Evolutionary conservation across 2,113 vertebrate species (phyloP).

Genomic region (Neotoma lepida): DNA sequence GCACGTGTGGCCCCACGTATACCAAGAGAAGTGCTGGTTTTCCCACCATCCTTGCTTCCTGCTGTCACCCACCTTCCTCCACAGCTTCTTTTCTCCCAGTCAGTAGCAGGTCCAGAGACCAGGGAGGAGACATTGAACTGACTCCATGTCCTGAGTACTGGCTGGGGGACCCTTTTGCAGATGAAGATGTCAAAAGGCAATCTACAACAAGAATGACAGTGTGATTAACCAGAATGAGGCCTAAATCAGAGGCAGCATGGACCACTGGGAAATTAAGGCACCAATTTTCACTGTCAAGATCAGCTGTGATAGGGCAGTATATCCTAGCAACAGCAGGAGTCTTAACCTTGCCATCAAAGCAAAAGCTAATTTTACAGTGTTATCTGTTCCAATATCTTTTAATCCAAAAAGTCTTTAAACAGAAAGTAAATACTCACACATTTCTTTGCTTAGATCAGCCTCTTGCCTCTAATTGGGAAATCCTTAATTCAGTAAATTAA

Average conservation of each 20-base stretch:
- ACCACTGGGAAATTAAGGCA: constrained; percentile 90
- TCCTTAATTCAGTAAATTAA: constrained; percentile 83
- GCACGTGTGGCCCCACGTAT: not conserved
- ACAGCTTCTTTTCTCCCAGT: not conserved
- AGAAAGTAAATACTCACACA: constrained; percentile 82
- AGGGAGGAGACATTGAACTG: constrained; percentile 72
- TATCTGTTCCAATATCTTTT: constrained; percentile 86
- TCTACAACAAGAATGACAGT: constrained; percentile 87
- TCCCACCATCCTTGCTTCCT: not conserved
- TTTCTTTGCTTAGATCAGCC: constrained; percentile 75
- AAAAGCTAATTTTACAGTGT: constrained; percentile 85
- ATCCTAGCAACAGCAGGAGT: constrained; percentile 87
- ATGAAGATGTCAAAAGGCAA: constrained; percentile 91
- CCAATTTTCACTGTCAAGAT: constrained; percentile 87
- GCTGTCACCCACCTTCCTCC: not conserved
- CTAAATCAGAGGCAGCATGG: constrained; percentile 85
- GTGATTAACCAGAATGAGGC: constrained; percentile 89
- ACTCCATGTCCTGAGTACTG: constrained; percentile 70
- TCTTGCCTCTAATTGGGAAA: constrained; percentile 83
- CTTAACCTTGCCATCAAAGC: constrained; percentile 81
- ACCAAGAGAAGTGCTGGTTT: constrained; percentile 24
- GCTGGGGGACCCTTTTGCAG: constrained; percentile 80
- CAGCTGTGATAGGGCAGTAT: constrained; percentile 85
- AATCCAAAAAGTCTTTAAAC: constrained; percentile 86
- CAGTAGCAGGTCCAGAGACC: not conserved